phyloP scores from a whole-genome alignment of 2,888 invertebrate species.

The Elgonia sp. region DNA sequence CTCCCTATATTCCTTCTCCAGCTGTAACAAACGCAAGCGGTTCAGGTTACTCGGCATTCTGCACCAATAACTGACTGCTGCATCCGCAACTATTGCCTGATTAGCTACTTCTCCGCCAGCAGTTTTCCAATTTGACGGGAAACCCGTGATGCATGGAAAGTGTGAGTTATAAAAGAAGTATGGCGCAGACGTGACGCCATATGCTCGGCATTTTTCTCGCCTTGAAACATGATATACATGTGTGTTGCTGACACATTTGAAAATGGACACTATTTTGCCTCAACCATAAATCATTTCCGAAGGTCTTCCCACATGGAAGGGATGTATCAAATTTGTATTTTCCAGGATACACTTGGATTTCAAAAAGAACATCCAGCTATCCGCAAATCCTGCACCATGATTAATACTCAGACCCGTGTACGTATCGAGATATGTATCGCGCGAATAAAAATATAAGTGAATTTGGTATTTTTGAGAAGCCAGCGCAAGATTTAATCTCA shows the following conservation, averaged over 20 bases:
- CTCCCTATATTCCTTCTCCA: slow-evolving; percentile 76
- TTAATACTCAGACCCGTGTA: too few species aligned
- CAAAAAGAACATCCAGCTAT: too few species aligned
- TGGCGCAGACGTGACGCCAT: slow-evolving; percentile 57
- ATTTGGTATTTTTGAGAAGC: slow-evolving; percentile 53
- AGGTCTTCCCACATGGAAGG: too few species aligned
- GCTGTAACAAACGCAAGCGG: slow-evolving; percentile 76
- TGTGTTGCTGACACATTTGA: slow-evolving; percentile 7
- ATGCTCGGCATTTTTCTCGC: slow-evolving; percentile 30
- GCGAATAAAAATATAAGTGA: slow-evolving; percentile 50
- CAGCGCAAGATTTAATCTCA: slow-evolving; percentile 59
- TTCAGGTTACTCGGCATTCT: slow-evolving; percentile 83
- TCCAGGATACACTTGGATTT: too few species aligned
- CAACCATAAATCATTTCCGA: too few species aligned
- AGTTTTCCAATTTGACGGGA: slow-evolving; percentile 85
- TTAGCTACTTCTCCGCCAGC: slow-evolving; percentile 82
- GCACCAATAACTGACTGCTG: slow-evolving; percentile 83
- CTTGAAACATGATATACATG: slow-evolving; percentile 61
- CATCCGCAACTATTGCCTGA: slow-evolving; percentile 85
- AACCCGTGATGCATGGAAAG: slow-evolving; percentile 84
- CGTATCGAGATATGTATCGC: slow-evolving; percentile 54
- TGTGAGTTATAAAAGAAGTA: slow-evolving; percentile 64
- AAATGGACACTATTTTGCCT: neutral
- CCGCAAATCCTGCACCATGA: too few species aligned
- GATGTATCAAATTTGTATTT: too few species aligned